A percentile compares a stretch with the other conserved stretches of the same genome.
These are phyloP conservation scores for Aeoliscus strigatus DNA, from an alignment of 2,797 vertebrate genomes.

Conservation along the genomic window DNA sequence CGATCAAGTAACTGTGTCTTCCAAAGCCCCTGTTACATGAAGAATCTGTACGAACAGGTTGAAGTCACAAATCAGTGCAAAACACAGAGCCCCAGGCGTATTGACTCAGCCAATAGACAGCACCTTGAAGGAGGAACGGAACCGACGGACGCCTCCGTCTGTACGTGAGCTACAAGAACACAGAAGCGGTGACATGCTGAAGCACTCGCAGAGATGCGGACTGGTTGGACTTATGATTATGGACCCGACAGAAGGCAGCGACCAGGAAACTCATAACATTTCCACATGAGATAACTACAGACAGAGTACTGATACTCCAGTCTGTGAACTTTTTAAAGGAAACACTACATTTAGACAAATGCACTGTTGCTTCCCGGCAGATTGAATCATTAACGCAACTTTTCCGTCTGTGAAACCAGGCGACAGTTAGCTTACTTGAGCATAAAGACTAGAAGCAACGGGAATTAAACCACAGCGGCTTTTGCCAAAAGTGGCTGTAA, in stretches of 20 bases:
- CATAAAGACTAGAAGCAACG: neutral
- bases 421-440: slow-evolving; percentile 6
- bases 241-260: slow-evolving; percentile 19
- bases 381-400: neutral
- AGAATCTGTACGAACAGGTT: slow-evolving; percentile 52
- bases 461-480: too few relatives aligned
- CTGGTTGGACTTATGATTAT: slow-evolving; percentile 1
- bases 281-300: too few relatives aligned
- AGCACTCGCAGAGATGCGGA: slow-evolving; percentile 21
- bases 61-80: slow-evolving; percentile 51
- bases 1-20: slow-evolving; percentile 39
- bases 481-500: too few relatives aligned
- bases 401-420: neutral
- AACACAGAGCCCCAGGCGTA: slow-evolving; percentile 25
- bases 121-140: slow-evolving; percentile 60
- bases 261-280: slow-evolving; percentile 6
- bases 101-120: slow-evolving; percentile 64
- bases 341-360: slow-evolving; percentile 3
- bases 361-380: neutral
- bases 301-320: slow-evolving; percentile 19
- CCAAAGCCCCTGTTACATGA: slow-evolving; percentile 31
- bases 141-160: slow-evolving; percentile 35
- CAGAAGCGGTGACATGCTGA: slow-evolving; percentile 23
- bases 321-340: slow-evolving; percentile 14
- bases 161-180: slow-evolving; percentile 29